Conservation (phyloP, 2,797 vertebrate species). For the Helicolenus hilgendorfi region DNA sequence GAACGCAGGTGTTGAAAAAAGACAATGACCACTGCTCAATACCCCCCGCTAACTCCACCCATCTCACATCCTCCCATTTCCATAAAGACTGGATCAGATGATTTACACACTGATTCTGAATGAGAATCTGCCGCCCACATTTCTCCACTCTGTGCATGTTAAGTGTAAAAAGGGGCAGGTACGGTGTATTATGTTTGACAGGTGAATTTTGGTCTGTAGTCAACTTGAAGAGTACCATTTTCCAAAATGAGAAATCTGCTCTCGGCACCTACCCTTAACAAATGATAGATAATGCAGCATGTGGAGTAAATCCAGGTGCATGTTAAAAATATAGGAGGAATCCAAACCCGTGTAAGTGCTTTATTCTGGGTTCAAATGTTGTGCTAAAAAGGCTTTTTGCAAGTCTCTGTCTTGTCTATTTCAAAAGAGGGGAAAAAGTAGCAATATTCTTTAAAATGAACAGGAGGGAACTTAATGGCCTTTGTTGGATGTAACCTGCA, state of each 20-base stretch:
- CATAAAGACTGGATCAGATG: conserved; percentile 36
- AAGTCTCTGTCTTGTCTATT: background rate
- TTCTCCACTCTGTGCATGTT: conserved; percentile 30
- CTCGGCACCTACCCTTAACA: background rate
- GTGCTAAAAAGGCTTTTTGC: background rate
- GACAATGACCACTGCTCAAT: background rate
- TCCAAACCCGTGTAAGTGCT: background rate
- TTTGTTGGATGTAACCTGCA: background rate
- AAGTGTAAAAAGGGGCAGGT: conserved; percentile 24
- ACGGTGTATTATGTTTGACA: conserved; percentile 14
- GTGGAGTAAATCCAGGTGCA: conserved; percentile 11
- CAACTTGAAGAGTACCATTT: conserved; percentile 45
- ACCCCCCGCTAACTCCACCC: background rate
- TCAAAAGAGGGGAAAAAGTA: background rate
- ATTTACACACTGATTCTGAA: conserved; percentile 36
- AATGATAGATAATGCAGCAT: conserved; percentile 36
- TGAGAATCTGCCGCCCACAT: conserved; percentile 25
- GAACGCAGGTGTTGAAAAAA: background rate
- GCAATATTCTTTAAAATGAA: background rate
- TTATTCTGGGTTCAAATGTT: background rate
- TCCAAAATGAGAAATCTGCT: conserved; percentile 37
- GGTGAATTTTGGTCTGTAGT: conserved; percentile 31
- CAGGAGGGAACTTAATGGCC: background rate
- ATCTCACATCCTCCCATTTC: conserved; percentile 6
- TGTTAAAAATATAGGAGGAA: background rate